Evolutionary conservation across 2,888 invertebrate genomes (phyloP), one percentile per base, ranked within the genome.

Genomic region (Nomada hirtipes): DNA sequence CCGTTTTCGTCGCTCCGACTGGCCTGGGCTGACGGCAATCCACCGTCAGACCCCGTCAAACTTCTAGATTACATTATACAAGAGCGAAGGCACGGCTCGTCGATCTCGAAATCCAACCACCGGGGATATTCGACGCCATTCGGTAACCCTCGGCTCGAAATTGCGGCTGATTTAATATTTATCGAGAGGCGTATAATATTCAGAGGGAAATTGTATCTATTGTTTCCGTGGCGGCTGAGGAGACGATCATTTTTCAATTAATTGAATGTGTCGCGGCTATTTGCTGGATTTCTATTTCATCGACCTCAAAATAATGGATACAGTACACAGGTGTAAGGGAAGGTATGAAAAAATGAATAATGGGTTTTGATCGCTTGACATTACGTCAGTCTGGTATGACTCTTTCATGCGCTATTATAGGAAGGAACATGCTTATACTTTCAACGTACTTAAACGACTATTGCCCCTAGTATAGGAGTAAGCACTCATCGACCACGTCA

Each of bases 51-150:
- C 72, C 89, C 89, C 87, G 91, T 91, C 92, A 92, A 92, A 92
- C 91, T 92, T 92, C 83, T 86, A 90, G 91, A 91, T 92, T 92
- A 91, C 90, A 91, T 92, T 91, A 92, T 91, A 91, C 89, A 91
- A 91, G 91, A 91, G 90, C 89, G 85, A 83, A 88, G 91, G 90
- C 89, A 89, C 90, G 86, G 86, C 83, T 83, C 87, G 87, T 87
- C 89, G 76, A 86, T 87, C 86, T 85, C 84, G 85, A 76, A 75
- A 79, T 76, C 71, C 72, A 47, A 26, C 59, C n/a, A 59, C 29
- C 55, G 61, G 52, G 82, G 60, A 57, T 73, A 65, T 55, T 75
- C 76, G 64, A 44, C 50, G 57, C 71, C 78, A 61, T 79, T 77
- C 71, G 53, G 20, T 60, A 44, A 67, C 36, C 20, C 29, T 26